phyloP scores from a whole-genome alignment of 2,797 vertebrate genomes.

The Sternotherus odoratus region DNA sequence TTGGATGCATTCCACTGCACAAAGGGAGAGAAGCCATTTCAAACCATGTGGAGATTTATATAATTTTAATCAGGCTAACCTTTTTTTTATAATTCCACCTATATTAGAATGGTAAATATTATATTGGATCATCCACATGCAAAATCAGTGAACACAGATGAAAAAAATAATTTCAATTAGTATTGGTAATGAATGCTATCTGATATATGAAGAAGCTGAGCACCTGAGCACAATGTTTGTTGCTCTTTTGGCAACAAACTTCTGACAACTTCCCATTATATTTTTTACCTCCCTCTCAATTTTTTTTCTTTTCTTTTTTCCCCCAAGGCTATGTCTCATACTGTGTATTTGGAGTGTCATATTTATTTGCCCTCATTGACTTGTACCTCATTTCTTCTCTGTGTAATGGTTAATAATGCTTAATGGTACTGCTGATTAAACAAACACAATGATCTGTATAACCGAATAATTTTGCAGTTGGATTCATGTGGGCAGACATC shows the following conservation, averaged over 20 bases:
- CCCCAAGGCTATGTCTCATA: background rate
- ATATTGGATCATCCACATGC: conserved; percentile 31
- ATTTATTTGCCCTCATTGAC: conserved; percentile 7
- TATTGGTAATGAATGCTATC: background rate
- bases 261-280: background rate
- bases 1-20: background rate
- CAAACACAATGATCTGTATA: background rate
- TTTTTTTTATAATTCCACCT: conserved; percentile 26
- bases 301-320: background rate
- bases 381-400: background rate
- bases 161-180: conserved; percentile 54
- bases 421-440: background rate
- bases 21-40: conserved; percentile 28
- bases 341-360: background rate
- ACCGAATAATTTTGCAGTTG: background rate
- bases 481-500: background rate
- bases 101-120: conserved; percentile 10
- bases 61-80: conserved; percentile 16
- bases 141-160: conserved; percentile 10
- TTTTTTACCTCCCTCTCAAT: background rate
- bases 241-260: background rate
- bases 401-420: background rate
- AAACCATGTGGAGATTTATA: conserved; percentile 7
- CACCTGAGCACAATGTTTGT: background rate
- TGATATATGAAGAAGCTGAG: background rate